These are phyloP conservation scores for Eurosta solidaginis DNA, from an alignment of 1,140 invertebrate species.

Conservation along the genomic window DNA sequence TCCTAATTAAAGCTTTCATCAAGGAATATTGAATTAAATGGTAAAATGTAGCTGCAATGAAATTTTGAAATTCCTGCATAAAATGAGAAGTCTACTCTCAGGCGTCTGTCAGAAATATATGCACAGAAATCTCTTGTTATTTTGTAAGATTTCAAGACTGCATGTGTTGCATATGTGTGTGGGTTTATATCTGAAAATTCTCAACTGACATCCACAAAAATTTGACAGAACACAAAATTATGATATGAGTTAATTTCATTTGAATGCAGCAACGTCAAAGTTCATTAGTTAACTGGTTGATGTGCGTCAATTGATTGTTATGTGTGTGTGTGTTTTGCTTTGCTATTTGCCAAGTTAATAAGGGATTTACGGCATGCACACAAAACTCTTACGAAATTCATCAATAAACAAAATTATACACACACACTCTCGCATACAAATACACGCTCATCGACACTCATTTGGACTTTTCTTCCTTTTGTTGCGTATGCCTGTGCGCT, in stretches of 20 bases:
- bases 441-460: neutral
- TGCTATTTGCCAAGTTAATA: conserved; percentile 3
- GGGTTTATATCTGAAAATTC: neutral
- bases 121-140: neutral
- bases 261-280: conserved; percentile 8
- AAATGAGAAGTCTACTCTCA: neutral
- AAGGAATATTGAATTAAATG: conserved; percentile 48
- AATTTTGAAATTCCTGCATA: neutral
- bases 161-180: neutral
- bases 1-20: conserved; percentile 41
- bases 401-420: neutral
- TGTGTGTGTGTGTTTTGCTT: neutral
- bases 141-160: neutral
- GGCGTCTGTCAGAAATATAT: neutral
- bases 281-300: neutral
- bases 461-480: neutral
- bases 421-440: neutral
- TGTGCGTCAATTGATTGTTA: too few species aligned
- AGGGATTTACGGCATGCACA: conserved; percentile 30
- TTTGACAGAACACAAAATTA: neutral
- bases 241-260: conserved; percentile 19
- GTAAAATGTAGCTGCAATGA: conserved; percentile 33
- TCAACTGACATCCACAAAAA: neutral
- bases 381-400: neutral
- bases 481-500: neutral